Conservation (phyloP, 2,113 vertebrate genomes). For the Nipponia nippon region DNA sequence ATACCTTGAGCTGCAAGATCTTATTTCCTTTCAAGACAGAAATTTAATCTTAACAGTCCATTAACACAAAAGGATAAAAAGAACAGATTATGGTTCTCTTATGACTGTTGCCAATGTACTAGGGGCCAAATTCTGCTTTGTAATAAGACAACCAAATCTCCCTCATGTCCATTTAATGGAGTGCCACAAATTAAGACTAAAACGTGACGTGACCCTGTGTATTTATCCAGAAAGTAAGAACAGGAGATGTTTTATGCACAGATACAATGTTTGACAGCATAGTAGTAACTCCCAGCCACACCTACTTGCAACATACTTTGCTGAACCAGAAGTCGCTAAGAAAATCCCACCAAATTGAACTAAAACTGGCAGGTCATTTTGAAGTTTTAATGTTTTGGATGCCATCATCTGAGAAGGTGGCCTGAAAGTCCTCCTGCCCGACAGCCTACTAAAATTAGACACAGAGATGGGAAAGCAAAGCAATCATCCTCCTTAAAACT, state of each 20-base stretch:
- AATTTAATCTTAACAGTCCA: not conserved
- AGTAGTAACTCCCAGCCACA: not conserved
- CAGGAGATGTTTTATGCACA: not conserved
- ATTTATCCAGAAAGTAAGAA: not conserved
- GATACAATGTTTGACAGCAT: not conserved
- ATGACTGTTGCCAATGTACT: not conserved
- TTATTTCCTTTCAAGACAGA: not conserved
- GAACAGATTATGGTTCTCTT: not conserved
- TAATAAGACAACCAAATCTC: not conserved
- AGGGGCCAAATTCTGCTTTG: not conserved
- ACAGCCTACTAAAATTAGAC: not conserved
- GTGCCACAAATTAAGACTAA: not conserved
- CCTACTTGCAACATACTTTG: not conserved
- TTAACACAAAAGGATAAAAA: not conserved
- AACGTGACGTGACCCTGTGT: fast-evolving
- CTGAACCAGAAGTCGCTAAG: not conserved
- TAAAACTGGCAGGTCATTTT: not conserved
- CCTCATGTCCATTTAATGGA: not conserved
- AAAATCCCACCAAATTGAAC: not conserved
- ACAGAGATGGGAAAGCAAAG: not conserved
- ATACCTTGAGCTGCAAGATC: not conserved
- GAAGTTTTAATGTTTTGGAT: not conserved
- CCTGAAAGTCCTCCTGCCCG: not conserved
- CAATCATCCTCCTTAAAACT: not conserved
- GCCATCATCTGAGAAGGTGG: not conserved